A percentile compares a stretch with the other conserved stretches of the same genome.
phyloP scores from a whole-genome alignment of 1,140 invertebrate species.

The Ceratoteleas bidentatus region DNA sequence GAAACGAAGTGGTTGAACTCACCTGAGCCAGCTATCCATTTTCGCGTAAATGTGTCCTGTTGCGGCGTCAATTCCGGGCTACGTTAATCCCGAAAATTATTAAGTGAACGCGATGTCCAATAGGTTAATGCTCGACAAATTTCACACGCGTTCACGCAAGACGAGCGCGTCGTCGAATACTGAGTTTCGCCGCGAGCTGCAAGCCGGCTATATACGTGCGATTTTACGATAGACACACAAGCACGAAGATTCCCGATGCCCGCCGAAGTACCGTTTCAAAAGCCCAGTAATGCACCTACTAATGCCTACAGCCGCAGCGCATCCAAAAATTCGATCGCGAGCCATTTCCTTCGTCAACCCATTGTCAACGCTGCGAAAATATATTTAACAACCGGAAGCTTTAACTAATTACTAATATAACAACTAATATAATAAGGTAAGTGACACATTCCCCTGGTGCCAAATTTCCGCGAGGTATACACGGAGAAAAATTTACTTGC shows the following conservation, averaged over 20 bases:
- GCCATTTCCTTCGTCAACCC: no score
- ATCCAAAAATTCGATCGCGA: no score
- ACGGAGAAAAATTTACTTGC: no score
- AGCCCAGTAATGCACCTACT: slow-evolving; percentile 31
- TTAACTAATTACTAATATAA: no score
- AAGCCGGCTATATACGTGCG: slow-evolving; percentile 45
- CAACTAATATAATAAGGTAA: no score
- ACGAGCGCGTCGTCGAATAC: slow-evolving; percentile 43
- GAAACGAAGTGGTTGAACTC: slow-evolving; percentile 1
- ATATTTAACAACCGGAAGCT: no score
- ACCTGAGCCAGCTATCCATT: slow-evolving; percentile 25
- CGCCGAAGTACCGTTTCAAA: slow-evolving; percentile 54
- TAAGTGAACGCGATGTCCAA: slow-evolving; percentile 18
- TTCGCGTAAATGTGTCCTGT: neutral
- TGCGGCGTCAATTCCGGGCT: neutral
- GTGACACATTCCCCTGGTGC: no score
- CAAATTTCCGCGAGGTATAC: no score
- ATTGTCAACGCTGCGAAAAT: no score
- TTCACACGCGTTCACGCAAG: slow-evolving; percentile 33
- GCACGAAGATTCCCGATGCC: slow-evolving; percentile 51
- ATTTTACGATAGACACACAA: slow-evolving; percentile 33
- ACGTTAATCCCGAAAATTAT: slow-evolving; percentile 38
- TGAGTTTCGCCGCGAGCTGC: slow-evolving; percentile 24
- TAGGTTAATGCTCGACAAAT: neutral
- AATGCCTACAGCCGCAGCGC: slow-evolving; percentile 12